Evolutionary conservation across 2,113 vertebrate species (phyloP).

Genomic region (Caloenas nicobarica): DNA sequence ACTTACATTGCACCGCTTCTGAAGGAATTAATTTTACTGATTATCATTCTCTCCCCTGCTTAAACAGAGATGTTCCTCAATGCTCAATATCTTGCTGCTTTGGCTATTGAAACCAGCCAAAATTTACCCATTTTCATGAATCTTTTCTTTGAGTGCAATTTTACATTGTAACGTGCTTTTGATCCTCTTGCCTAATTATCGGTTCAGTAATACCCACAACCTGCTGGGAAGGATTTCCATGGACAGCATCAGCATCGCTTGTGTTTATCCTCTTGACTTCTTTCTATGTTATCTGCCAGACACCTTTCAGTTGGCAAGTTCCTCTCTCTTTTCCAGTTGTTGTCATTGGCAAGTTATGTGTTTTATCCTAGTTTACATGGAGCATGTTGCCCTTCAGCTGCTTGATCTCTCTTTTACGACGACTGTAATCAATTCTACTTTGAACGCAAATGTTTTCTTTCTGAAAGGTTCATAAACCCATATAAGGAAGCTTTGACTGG

Average conservation of each 20-base stretch:
- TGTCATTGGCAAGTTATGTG: slow-evolving; percentile 17
- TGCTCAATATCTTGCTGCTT: neutral
- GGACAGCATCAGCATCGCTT: neutral
- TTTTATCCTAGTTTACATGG: neutral
- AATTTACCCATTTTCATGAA: neutral
- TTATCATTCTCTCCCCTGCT: neutral
- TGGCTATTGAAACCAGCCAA: neutral
- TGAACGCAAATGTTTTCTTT: neutral
- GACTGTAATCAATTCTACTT: neutral
- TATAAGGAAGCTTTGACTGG: neutral
- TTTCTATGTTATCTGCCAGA: slow-evolving; percentile 43
- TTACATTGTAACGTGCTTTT: neutral
- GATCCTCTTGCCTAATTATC: neutral
- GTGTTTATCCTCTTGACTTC: neutral
- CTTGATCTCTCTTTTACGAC: neutral
- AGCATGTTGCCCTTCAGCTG: neutral
- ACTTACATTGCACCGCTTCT: neutral
- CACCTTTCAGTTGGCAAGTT: slow-evolving; percentile 13
- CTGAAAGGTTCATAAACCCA: neutral
- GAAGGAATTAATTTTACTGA: neutral
- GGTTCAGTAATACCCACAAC: neutral
- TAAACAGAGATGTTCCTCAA: neutral
- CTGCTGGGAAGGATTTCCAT: slow-evolving; percentile 12
- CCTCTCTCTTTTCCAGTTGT: slow-evolving; percentile 24
- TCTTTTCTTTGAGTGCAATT: neutral